A percentile compares a stretch with the other conserved stretches of the same genome.
These are phyloP conservation scores for Acrobeloides nanus DNA, from an alignment of 2,888 invertebrate species.

Conservation along the genomic window DNA sequence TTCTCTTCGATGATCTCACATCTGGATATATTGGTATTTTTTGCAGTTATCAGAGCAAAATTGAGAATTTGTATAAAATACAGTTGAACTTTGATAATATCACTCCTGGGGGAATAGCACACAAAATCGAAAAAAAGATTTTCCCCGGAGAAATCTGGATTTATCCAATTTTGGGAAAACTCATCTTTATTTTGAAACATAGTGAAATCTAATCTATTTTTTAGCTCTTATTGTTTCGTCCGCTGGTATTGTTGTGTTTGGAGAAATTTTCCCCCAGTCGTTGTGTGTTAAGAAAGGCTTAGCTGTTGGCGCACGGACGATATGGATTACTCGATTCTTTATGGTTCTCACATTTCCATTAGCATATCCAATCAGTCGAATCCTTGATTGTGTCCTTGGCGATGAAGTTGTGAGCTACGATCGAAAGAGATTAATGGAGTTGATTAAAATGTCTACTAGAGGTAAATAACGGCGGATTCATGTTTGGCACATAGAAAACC, in stretches of 20 bases:
- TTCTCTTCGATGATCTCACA: conserved; percentile 81
- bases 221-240: conserved; percentile 47
- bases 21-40: conserved; percentile 41
- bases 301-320: conserved; percentile 61
- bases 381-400: conserved; percentile 60
- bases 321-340: conserved; percentile 69
- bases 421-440: conserved; percentile 84
- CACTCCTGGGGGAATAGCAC: too few species aligned
- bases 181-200: background rate
- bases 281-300: conserved; percentile 53
- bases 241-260: conserved; percentile 68
- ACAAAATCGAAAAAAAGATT: background rate
- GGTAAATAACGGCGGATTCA: too few species aligned
- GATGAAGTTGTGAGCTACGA: conserved; percentile 98
- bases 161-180: too few species aligned
- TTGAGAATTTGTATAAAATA: too few species aligned
- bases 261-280: conserved; percentile 65
- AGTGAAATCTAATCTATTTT: background rate
- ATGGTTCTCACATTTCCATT: conserved; percentile 35
- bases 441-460: conserved; percentile 61
- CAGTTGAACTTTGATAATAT: too few species aligned
- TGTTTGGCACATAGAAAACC: too few species aligned
- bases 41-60: too few species aligned
- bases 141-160: too few species aligned
- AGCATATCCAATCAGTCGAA: conserved; percentile 29